These are phyloP conservation scores for Sclerodermus sp. DNA, from an alignment of 2,888 invertebrate species.

Conservation along the genomic window DNA sequence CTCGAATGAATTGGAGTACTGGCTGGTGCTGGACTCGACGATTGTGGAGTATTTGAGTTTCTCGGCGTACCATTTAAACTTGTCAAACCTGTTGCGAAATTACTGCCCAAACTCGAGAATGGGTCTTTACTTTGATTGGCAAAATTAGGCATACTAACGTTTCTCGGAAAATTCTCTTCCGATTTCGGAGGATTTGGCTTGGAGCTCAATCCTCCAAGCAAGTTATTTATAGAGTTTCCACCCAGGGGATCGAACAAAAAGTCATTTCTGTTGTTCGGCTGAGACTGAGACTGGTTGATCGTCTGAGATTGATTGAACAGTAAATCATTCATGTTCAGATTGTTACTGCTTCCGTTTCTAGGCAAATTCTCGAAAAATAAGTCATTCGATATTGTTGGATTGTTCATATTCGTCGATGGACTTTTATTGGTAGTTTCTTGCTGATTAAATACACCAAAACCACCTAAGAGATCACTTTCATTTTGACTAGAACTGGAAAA, in stretches of 20 bases:
- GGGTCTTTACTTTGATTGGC: slow-evolving; percentile 66
- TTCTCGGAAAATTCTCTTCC: slow-evolving; percentile 54
- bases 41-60: slow-evolving; percentile 53
- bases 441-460: slow-evolving; percentile 42
- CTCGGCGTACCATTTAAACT: slow-evolving; percentile 56
- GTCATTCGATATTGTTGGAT: slow-evolving; percentile 29
- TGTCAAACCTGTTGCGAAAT: slow-evolving; percentile 48
- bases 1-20: slow-evolving; percentile 59
- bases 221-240: slow-evolving; percentile 22
- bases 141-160: slow-evolving; percentile 61
- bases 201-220: slow-evolving; percentile 50
- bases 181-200: slow-evolving; percentile 21
- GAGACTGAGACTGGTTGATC: background rate
- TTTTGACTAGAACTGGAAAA: slow-evolving; percentile 43
- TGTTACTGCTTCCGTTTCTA: slow-evolving; percentile 23
- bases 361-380: slow-evolving; percentile 39
- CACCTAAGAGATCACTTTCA: slow-evolving; percentile 47
- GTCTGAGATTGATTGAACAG: slow-evolving; percentile 34
- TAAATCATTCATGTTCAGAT: slow-evolving; percentile 35
- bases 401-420: slow-evolving; percentile 22
- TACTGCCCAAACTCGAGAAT: slow-evolving; percentile 69
- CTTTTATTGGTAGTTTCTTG: slow-evolving; percentile 26
- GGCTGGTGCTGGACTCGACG: slow-evolving; percentile 49
- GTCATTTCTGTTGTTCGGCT: slow-evolving; percentile 24
- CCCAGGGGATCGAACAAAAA: slow-evolving; percentile 49